Evolutionary conservation across 2,888 invertebrate genomes (phyloP).

Genomic region (Eristalis tenax): DNA sequence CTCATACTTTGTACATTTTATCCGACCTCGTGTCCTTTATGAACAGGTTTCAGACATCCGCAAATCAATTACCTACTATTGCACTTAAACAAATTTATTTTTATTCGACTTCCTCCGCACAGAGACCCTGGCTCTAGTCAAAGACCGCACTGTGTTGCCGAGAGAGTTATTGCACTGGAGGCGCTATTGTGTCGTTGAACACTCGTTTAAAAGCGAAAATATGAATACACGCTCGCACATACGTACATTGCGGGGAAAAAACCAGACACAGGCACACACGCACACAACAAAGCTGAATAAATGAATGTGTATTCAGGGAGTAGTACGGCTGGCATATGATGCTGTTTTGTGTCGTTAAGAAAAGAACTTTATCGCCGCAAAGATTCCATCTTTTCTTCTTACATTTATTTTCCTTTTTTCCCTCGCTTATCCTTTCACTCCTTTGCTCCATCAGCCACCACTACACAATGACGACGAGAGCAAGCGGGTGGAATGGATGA

Average conservation of each 20-base stretch:
- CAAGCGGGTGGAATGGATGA: too few relatives aligned
- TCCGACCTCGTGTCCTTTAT: neutral
- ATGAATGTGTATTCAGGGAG: slow-evolving; percentile 36
- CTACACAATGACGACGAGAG: neutral
- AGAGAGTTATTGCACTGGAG: slow-evolving; percentile 33
- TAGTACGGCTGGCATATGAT: slow-evolving; percentile 44
- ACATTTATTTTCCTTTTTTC: neutral
- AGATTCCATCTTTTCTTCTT: slow-evolving; percentile 46
- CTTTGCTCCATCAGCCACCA: slow-evolving; percentile 2
- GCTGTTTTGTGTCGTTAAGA: slow-evolving; percentile 56
- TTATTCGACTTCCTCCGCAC: neutral
- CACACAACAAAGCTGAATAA: slow-evolving; percentile 13
- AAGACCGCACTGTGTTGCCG: slow-evolving; percentile 18
- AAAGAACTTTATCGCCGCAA: slow-evolving; percentile 55
- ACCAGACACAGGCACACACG: neutral
- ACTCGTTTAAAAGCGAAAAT: slow-evolving; percentile 39
- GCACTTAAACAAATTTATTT: neutral
- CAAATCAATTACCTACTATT: neutral
- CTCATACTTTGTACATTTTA: too few relatives aligned
- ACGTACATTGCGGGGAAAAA: neutral
- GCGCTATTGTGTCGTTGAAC: slow-evolving; percentile 42
- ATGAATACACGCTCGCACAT: slow-evolving; percentile 16
- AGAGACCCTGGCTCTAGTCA: neutral
- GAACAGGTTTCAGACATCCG: neutral
- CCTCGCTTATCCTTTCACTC: slow-evolving; percentile 9